These are phyloP conservation scores for Copsychus sechellarum DNA, from an alignment of 2,113 vertebrate genomes.

Conservation along the genomic window DNA sequence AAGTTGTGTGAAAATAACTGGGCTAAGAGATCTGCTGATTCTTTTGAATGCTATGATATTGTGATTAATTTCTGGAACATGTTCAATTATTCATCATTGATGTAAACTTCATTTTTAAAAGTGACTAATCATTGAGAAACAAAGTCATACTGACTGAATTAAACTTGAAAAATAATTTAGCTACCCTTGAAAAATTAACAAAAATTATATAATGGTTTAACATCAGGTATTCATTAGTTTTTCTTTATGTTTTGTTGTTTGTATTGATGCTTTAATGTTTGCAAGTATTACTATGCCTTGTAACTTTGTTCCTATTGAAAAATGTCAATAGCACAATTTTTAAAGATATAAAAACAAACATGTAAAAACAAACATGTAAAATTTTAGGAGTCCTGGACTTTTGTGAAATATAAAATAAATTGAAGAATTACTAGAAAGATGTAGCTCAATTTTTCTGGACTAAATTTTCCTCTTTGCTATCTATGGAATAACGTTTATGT, in stretches of 20 bases:
- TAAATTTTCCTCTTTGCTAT: neutral
- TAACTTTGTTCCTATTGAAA: neutral
- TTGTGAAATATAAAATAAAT: neutral
- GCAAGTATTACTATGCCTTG: neutral
- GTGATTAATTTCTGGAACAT: neutral
- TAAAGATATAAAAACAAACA: neutral
- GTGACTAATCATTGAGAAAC: neutral
- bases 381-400: neutral
- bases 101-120: neutral
- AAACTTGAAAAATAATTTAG: neutral
- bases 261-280: neutral
- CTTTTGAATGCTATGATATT: neutral
- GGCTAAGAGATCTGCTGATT: neutral
- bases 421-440: neutral
- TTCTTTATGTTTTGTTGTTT: neutral
- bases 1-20: neutral
- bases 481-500: neutral
- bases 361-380: accelerated
- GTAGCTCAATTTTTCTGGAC: neutral
- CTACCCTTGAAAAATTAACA: neutral
- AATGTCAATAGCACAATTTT: neutral
- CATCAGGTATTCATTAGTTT: neutral
- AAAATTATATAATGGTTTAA: neutral
- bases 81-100: neutral
- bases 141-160: neutral